Evolutionary conservation across 2,888 invertebrate genomes (phyloP).

Genomic region (Lasioglossum lativentre): DNA sequence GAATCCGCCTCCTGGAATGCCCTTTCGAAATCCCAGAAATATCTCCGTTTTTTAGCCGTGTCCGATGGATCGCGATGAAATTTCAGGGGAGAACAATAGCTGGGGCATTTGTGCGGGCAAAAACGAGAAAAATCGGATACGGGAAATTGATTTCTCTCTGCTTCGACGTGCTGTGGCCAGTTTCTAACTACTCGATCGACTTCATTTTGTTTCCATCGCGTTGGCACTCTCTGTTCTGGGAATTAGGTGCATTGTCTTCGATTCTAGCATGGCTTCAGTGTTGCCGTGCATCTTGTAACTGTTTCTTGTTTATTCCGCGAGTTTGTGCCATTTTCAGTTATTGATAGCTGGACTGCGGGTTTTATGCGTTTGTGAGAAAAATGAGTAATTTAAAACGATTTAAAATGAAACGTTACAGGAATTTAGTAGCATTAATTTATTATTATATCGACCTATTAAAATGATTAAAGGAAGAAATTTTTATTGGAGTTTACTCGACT

Average conservation of each 20-base stretch:
- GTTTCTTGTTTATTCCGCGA: neutral
- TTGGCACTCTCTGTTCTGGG: neutral
- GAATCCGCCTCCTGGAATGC: constrained; percentile 42
- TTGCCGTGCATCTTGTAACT: neutral
- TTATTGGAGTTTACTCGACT: too few relatives aligned
- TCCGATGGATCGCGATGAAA: constrained; percentile 22
- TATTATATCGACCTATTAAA: too few relatives aligned
- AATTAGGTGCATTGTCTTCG: neutral
- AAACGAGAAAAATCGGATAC: neutral
- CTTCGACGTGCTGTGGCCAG: neutral
- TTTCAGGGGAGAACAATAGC: constrained; percentile 27
- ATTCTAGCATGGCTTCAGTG: neutral
- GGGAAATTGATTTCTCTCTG: constrained; percentile 14
- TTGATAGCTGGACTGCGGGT: neutral
- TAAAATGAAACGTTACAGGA: too few relatives aligned
- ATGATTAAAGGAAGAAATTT: too few relatives aligned
- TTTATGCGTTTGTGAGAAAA: neutral
- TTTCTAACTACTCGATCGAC: neutral
- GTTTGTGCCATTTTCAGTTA: neutral
- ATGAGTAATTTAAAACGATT: neutral
- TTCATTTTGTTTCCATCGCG: neutral
- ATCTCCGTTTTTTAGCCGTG: constrained; percentile 40
- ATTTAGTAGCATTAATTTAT: too few relatives aligned
- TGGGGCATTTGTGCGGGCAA: neutral
- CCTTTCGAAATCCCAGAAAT: constrained; percentile 49